These are phyloP conservation scores for Sylvietta virens DNA, from an alignment of 2,113 vertebrate genomes.

Conservation along the genomic window DNA sequence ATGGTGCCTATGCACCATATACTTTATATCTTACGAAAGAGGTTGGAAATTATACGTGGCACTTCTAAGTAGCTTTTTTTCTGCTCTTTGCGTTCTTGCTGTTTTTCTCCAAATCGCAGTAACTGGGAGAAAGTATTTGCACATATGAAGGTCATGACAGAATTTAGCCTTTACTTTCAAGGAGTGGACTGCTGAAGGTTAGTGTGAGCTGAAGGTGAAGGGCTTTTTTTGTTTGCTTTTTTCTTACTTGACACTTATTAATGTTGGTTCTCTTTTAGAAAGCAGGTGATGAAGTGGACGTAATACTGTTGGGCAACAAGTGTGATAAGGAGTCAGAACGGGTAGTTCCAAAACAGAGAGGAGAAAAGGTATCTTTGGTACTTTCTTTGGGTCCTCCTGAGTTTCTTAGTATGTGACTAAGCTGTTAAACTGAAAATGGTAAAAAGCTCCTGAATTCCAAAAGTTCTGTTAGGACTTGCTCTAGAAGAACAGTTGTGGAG, in stretches of 20 bases:
- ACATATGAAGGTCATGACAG: neutral
- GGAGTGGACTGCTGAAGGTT: neutral
- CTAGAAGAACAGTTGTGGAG: neutral
- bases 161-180: neutral
- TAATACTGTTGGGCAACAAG: constrained; percentile 75
- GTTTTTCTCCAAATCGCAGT: neutral
- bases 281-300: constrained; percentile 71
- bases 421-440: neutral
- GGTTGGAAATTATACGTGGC: neutral
- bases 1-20: neutral
- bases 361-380: constrained; percentile 69
- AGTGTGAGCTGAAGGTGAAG: neutral
- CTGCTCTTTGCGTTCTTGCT: neutral
- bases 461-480: neutral
- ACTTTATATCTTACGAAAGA: neutral
- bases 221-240: neutral
- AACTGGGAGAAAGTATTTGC: neutral
- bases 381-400: neutral
- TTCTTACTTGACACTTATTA: neutral
- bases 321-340: constrained; percentile 73
- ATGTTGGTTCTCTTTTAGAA: constrained; percentile 65
- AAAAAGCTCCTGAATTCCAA: neutral
- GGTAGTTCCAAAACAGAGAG: constrained; percentile 67
- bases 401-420: neutral
- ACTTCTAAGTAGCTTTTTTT: neutral